These are phyloP conservation scores for Pterocles orientalis DNA, from an alignment of 2,113 vertebrate species.

Conservation along the genomic window DNA sequence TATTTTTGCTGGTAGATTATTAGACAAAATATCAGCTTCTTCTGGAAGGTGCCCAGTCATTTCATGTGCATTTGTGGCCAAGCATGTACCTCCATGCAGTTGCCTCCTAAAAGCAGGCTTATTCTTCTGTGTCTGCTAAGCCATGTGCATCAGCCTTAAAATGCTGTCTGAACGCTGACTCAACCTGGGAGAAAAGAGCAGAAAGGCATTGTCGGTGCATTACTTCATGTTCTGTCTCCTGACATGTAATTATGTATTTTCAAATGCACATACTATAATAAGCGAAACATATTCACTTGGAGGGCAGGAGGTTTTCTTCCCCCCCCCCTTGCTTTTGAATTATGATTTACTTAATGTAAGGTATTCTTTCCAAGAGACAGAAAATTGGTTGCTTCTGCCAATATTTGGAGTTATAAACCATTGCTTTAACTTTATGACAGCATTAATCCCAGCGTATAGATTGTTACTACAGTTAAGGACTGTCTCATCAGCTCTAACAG, in stretches of 20 bases:
- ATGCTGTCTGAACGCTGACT: not conserved
- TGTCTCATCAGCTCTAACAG: conserved; percentile 53
- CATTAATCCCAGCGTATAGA: conserved; percentile 53
- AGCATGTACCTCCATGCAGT: not conserved
- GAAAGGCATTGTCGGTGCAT: not conserved
- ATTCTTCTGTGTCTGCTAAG: not conserved
- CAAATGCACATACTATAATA: not conserved
- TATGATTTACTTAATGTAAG: conserved; percentile 51
- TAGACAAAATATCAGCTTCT: not conserved
- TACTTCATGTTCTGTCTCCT: not conserved
- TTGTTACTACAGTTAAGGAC: conserved; percentile 59
- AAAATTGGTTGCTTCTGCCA: conserved; percentile 67
- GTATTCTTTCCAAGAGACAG: conserved; percentile 46
- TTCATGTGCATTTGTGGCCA: not conserved
- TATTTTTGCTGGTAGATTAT: not conserved
- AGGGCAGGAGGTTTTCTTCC: not conserved
- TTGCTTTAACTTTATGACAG: conserved; percentile 60
- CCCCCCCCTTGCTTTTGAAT: not conserved
- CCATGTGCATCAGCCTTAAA: not conserved
- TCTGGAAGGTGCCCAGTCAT: not conserved
- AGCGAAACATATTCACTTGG: not conserved
- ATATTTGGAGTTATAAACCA: conserved; percentile 60
- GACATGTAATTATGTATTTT: not conserved
- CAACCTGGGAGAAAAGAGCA: not conserved
- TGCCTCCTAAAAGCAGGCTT: not conserved